A percentile compares a stretch with the other conserved stretches of the same genome.
phyloP scores from a whole-genome alignment of 2,113 vertebrate species.

The Bufo gargarizans region DNA sequence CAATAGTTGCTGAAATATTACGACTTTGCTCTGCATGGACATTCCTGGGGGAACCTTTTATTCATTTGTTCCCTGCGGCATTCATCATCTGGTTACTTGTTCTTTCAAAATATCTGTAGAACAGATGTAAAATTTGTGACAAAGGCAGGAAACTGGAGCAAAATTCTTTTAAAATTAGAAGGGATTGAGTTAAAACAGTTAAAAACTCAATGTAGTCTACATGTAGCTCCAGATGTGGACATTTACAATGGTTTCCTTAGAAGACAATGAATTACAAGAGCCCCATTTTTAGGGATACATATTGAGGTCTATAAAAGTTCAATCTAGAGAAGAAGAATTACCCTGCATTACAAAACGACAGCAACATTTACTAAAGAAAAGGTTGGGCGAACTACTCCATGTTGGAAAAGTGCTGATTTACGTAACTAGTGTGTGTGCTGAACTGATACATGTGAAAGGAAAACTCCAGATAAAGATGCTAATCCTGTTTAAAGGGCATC shows the following conservation, averaged over 20 bases:
- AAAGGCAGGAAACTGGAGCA: background rate
- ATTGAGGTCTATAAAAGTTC: background rate
- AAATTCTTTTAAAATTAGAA: background rate
- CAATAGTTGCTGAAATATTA: background rate
- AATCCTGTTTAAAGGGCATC: no score
- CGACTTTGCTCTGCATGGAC: background rate
- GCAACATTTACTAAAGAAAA: background rate
- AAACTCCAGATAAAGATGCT: no score
- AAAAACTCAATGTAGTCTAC: background rate
- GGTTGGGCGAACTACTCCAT: background rate
- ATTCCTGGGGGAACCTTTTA: slow-evolving; percentile 3
- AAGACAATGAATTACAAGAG: background rate
- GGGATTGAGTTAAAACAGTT: background rate
- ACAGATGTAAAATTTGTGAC: slow-evolving; percentile 2
- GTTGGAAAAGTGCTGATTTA: no score
- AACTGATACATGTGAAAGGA: no score
- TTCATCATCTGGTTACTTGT: background rate
- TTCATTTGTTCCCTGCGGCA: slow-evolving; percentile 14
- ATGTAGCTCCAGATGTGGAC: background rate
- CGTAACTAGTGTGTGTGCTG: no score
- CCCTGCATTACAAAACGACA: background rate
- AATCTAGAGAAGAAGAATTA: background rate
- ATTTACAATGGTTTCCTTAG: background rate
- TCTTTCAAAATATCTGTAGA: slow-evolving; percentile 2
- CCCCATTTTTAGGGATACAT: background rate